Conservation (phyloP, 2,888 invertebrate genomes). For the Dromius quadrimaculatus region DNA sequence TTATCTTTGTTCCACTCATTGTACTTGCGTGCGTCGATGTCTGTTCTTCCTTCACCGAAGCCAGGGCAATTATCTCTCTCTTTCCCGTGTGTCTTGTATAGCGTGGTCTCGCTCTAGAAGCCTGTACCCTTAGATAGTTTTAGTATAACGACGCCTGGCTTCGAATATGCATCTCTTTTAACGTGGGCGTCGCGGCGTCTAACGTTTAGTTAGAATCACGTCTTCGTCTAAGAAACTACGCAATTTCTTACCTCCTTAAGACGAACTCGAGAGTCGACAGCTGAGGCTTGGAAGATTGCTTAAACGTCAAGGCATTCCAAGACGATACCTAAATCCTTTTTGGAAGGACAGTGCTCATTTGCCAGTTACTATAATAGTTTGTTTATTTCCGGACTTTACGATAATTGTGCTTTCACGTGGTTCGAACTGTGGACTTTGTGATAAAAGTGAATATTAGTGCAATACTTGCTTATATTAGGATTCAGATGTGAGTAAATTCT, state of each 20-base stretch:
- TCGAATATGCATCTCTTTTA: constrained; percentile 62
- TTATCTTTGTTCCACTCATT: constrained; percentile 61
- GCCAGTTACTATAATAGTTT: no score
- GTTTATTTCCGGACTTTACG: no score
- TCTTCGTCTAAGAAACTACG: constrained; percentile 35
- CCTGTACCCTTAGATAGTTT: constrained; percentile 65
- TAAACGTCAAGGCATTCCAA: no score
- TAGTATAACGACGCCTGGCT: constrained; percentile 64
- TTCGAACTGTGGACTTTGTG: no score
- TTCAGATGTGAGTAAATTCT: no score
- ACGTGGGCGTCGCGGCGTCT: constrained; percentile 65
- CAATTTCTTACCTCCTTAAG: constrained; percentile 14
- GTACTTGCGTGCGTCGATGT: constrained; percentile 61
- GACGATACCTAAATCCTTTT: no score
- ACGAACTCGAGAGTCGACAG: no score
- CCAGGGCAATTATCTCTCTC: constrained; percentile 60
- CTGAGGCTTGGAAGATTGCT: no score
- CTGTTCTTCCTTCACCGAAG: constrained; percentile 60
- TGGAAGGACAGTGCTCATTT: no score
- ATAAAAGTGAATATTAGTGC: no score
- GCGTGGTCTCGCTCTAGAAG: constrained; percentile 60
- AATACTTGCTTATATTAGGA: no score
- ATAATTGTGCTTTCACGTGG: no score
- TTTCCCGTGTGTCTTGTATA: constrained; percentile 62
- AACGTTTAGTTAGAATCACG: constrained; percentile 40